Percentiles rank a stretch among this genome's conserved stretches.
phyloP scores from a whole-genome alignment of 1,140 invertebrate genomes.

The Sesamia nonagrioides region DNA sequence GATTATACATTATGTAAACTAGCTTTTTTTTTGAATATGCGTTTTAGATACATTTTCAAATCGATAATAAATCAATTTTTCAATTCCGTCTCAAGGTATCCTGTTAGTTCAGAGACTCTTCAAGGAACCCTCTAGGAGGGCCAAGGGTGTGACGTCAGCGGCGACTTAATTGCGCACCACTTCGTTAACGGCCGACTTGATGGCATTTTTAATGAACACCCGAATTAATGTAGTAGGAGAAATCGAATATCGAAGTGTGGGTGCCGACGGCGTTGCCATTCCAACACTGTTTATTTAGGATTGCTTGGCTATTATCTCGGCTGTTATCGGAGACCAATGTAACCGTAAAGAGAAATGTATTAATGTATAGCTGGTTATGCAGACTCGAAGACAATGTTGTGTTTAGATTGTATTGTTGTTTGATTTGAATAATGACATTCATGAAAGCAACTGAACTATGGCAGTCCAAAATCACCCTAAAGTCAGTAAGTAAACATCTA shows the following conservation, averaged over 20 bases:
- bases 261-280: constrained; percentile 66
- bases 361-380: constrained; percentile 24
- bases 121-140: constrained; percentile 66
- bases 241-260: constrained; percentile 85
- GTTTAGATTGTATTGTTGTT: not conserved
- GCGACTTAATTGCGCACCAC: constrained; percentile 86
- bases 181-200: constrained; percentile 86
- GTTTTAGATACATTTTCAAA: constrained; percentile 3
- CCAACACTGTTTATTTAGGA: constrained; percentile 82
- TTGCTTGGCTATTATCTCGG: constrained; percentile 74
- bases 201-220: constrained; percentile 87
- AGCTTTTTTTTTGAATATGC: no score
- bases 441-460: not conserved
- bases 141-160: constrained; percentile 82
- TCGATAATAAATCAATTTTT: constrained; percentile 81
- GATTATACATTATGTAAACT: no score
- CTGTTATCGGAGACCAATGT: constrained; percentile 48
- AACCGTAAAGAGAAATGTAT: constrained; percentile 36
- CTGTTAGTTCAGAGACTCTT: constrained; percentile 68
- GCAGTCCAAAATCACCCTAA: not conserved
- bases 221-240: constrained; percentile 87
- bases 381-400: constrained; percentile 7
- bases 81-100: constrained; percentile 82
- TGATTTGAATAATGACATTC: not conserved
- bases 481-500: no score